phyloP scores from a whole-genome alignment of 2,888 invertebrate species.

The Pasiphila rectangulata region DNA sequence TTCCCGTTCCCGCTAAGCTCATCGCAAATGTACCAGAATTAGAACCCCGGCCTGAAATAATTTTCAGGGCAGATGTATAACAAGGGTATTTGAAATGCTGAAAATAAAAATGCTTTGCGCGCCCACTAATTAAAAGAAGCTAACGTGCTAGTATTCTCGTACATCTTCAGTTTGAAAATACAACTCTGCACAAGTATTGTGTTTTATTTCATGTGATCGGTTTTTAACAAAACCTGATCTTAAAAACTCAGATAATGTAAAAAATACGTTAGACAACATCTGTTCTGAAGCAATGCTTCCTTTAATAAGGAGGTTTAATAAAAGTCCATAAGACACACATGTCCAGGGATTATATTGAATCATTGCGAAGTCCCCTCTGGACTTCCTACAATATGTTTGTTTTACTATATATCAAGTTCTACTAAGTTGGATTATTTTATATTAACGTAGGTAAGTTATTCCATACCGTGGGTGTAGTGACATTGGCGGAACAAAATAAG shows the following conservation, averaged over 20 bases:
- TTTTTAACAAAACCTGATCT: too few species aligned
- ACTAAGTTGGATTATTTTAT: too few species aligned
- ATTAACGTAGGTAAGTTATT: too few species aligned
- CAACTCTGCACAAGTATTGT: too few species aligned
- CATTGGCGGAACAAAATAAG: too few species aligned
- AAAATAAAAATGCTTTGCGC: conserved; percentile 43
- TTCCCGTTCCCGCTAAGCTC: conserved; percentile 76
- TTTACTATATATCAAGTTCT: background rate
- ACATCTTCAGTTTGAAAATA: background rate
- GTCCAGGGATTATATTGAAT: conserved; percentile 69
- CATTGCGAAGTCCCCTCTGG: conserved; percentile 53
- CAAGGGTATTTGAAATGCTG: conserved; percentile 43
- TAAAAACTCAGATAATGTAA: too few species aligned
- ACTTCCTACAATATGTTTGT: conserved; percentile 15
- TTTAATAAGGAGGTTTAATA: conserved; percentile 60
- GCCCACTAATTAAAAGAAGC: conserved; percentile 40
- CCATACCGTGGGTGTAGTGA: too few species aligned
- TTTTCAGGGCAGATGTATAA: conserved; percentile 72
- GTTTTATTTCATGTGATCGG: too few species aligned
- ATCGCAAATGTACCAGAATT: conserved; percentile 80
- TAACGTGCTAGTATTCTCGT: conserved; percentile 2
- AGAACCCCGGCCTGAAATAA: conserved; percentile 73
- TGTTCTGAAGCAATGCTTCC: conserved; percentile 9
- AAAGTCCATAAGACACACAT: conserved; percentile 68
- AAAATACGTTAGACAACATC: too few species aligned